A percentile compares a stretch with the other conserved stretches of the same genome.
Conservation (phyloP, 2,888 invertebrate species). For the Lordiphosa andalusiaca region DNA sequence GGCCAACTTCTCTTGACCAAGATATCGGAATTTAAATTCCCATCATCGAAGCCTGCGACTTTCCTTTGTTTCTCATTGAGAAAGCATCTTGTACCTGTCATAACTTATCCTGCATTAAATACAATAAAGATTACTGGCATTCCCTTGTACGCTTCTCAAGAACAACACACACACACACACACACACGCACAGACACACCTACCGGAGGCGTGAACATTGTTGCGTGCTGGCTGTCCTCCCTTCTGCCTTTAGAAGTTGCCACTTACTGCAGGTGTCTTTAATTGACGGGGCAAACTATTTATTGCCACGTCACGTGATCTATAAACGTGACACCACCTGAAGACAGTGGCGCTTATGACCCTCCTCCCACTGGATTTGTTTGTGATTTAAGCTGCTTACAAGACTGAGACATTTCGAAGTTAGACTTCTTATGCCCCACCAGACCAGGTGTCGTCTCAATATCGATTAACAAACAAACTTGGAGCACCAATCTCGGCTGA, state of each 20-base stretch:
- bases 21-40: too few relatives aligned
- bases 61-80: too few relatives aligned
- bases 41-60: too few relatives aligned
- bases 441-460: slow-evolving; percentile 40
- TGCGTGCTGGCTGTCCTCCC: slow-evolving; percentile 18
- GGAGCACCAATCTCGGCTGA: slow-evolving; percentile 9
- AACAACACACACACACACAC: slow-evolving; percentile 11
- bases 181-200: slow-evolving; percentile 12
- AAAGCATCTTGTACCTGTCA: too few relatives aligned
- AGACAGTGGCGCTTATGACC: slow-evolving; percentile 9
- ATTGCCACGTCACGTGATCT: slow-evolving; percentile 70
- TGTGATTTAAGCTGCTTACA: slow-evolving; percentile 58
- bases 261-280: slow-evolving; percentile 63
- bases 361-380: slow-evolving; percentile 2
- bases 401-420: slow-evolving; percentile 47
- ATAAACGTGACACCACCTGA: slow-evolving; percentile 37
- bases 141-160: too few relatives aligned
- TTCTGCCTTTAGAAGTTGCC: slow-evolving; percentile 11
- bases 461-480: slow-evolving; percentile 69
- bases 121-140: too few relatives aligned
- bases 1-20: too few relatives aligned
- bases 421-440: slow-evolving; percentile 17
- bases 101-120: too few relatives aligned
- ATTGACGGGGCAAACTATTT: slow-evolving; percentile 70
- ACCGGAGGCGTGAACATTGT: slow-evolving; percentile 29